Evolutionary conservation across 2,113 vertebrate genomes (phyloP).

Genomic region (Rhegmatorhina hoffmannsi): DNA sequence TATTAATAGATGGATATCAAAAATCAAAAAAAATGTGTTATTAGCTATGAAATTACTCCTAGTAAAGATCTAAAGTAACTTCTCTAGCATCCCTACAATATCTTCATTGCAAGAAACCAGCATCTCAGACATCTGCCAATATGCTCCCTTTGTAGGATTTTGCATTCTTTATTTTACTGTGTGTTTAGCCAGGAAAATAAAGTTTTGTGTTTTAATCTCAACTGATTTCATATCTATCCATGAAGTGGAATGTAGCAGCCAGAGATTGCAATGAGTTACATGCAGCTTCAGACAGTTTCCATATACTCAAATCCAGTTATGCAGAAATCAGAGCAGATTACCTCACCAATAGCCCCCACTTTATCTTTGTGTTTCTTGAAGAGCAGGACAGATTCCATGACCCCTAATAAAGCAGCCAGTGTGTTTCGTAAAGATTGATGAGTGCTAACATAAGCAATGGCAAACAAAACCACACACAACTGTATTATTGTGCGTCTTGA

Average conservation of each 20-base stretch:
- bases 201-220: neutral
- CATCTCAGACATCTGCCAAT: neutral
- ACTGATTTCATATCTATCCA: neutral
- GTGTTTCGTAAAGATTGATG: neutral
- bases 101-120: neutral
- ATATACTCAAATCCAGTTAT: neutral
- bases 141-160: neutral
- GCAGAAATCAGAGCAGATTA: constrained; percentile 25
- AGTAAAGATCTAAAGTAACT: neutral
- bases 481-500: neutral
- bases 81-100: neutral
- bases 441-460: neutral
- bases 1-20: neutral
- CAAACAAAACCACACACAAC: neutral
- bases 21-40: neutral
- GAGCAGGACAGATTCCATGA: constrained; percentile 47
- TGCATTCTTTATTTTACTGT: neutral
- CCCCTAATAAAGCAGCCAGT: constrained; percentile 33
- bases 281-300: neutral
- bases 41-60: neutral
- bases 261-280: neutral
- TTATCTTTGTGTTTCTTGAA: constrained; percentile 61
- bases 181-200: neutral
- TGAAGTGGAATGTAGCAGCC: neutral
- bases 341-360: constrained; percentile 57